Base-by-base conservation (phyloP, 1,140 invertebrate species). In the Lucilia cuprina region DNA sequence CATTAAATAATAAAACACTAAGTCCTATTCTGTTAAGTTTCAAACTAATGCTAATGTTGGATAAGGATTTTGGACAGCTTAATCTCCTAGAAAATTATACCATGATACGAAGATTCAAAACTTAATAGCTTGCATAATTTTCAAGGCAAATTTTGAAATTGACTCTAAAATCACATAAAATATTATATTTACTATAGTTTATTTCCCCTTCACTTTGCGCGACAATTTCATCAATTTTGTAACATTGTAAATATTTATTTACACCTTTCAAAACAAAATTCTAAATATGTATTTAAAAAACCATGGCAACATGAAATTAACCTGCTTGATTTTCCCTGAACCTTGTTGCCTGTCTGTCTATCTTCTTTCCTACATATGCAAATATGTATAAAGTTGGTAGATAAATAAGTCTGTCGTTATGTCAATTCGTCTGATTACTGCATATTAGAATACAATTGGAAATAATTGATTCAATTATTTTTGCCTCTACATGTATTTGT, bases 391-490 rank as follows among this genome's bases (percentile, higher is more conserved):
- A n/a, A n/a, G n/a, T n/a, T n/a, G n/a, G 25, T 30, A 30, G 25
- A 30, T 30, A 30, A 30, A 30, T 30, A 30, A 65, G 65, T 70
- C 65, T 21, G 65, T 21, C 65, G 19, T 17, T 70, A 10, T 21
- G 65, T 19, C 19, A 19, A 12, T 70, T 25, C 5, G 19, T 12
- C 65, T 10, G 65, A 21, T 70, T 70, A n/a, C n/a, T 21, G 19
- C 25, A 21, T 70, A 70, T 70, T 21, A 70, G 0, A 70, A 70
- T n/a, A 19, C 65, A 78, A 78, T 78, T 78, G 75, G 35, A n/a
- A 41, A 78, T 78, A 78, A 78, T 78, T 78, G 75, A 78, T n/a
- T 35, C 75, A 78, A 78, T 78, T 78, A 78, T 35, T 78, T 77
- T 41, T 41, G 2, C 41, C 10, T 35, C 25, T 35, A 34, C 35